phyloP scores from a whole-genome alignment of 2,113 vertebrate genomes.

The Crocuta crocuta region DNA sequence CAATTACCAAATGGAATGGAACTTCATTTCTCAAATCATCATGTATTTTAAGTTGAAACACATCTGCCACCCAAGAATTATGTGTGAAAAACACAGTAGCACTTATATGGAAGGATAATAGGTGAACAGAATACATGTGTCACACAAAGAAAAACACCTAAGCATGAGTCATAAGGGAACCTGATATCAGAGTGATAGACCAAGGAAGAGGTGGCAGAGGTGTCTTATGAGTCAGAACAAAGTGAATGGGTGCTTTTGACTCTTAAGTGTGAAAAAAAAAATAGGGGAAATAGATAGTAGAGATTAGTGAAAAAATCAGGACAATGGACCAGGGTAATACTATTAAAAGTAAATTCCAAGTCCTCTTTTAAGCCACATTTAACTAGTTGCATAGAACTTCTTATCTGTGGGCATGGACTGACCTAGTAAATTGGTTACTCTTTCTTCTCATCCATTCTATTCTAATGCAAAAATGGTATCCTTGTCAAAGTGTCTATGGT shows the following conservation, averaged over 20 bases:
- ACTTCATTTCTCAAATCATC: neutral
- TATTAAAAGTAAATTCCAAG: slow-evolving; percentile 10
- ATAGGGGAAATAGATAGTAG: accelerated
- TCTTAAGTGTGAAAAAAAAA: neutral
- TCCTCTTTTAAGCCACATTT: neutral
- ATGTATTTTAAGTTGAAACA: neutral
- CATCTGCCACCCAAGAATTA: neutral
- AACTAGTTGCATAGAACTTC: neutral
- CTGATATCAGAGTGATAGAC: neutral
- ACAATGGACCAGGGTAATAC: accelerated
- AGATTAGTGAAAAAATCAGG: neutral
- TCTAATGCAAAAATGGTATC: neutral
- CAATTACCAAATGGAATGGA: neutral
- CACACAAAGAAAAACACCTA: neutral
- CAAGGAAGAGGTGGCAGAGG: neutral
- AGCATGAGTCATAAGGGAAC: neutral
- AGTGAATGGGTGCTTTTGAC: neutral
- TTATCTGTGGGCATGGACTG: neutral
- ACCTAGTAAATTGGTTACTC: neutral
- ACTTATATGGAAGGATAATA: neutral
- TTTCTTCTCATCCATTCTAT: slow-evolving; percentile 27
- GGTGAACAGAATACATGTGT: neutral
- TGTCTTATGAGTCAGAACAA: neutral
- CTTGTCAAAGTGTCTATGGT: slow-evolving; percentile 26
- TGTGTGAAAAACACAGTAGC: neutral